phyloP scores from a whole-genome alignment of 2,797 vertebrate species.

The Enteromius trimaculatus region DNA sequence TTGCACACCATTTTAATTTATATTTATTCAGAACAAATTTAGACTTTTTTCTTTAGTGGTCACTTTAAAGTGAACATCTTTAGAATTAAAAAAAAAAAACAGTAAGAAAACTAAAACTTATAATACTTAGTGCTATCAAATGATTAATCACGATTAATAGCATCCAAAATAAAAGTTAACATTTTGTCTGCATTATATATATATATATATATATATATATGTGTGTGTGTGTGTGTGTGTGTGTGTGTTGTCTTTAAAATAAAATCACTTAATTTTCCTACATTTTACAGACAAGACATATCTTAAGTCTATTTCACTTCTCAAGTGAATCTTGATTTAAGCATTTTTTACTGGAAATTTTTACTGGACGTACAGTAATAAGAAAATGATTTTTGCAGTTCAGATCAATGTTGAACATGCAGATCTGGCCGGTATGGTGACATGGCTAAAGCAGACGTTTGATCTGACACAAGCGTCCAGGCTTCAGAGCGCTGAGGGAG shows the following conservation, averaged over 20 bases:
- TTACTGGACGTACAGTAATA: neutral
- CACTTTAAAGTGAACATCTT: neutral
- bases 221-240: too few relatives aligned
- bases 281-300: neutral
- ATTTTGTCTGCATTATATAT: too few relatives aligned
- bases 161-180: too few relatives aligned
- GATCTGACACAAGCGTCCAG: constrained; percentile 35
- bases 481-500: constrained; percentile 41
- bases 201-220: too few relatives aligned
- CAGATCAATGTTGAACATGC: constrained; percentile 7
- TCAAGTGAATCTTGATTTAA: neutral
- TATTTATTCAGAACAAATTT: neutral
- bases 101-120: neutral
- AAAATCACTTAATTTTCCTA: neutral
- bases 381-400: neutral
- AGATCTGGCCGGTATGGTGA: constrained; percentile 39
- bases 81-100: neutral
- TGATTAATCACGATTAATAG: too few relatives aligned
- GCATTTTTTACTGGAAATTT: neutral
- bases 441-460: constrained; percentile 59
- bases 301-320: neutral
- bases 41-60: neutral
- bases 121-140: neutral
- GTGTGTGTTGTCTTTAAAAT: neutral
- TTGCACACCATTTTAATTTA: neutral